Percentiles rank a stretch among this genome's conserved stretches.
phyloP scores from a whole-genome alignment of 2,113 vertebrate species.

The Carettochelys insculpta region DNA sequence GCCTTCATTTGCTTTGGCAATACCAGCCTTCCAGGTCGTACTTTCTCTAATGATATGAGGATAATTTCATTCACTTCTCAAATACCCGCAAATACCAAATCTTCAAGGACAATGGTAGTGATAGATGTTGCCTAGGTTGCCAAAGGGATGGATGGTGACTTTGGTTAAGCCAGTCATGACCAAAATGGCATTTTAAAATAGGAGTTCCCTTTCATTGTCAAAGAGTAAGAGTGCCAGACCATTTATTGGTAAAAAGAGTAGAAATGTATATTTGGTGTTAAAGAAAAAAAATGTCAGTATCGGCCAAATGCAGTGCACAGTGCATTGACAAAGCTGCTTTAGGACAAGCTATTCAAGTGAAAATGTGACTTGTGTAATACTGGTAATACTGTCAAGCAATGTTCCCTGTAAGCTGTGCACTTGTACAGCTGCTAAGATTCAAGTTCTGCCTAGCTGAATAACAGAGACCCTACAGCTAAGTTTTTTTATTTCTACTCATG shows the following conservation, averaged over 20 bases:
- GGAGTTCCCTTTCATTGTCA: neutral
- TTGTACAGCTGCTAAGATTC: no score
- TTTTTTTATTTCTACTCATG: no score
- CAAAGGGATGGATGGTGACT: neutral
- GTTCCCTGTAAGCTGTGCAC: no score
- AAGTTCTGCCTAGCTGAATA: no score
- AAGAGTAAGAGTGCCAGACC: neutral
- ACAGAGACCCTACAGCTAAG: no score
- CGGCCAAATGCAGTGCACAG: neutral
- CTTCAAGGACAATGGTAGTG: neutral
- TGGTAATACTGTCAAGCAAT: neutral
- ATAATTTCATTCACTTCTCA: neutral
- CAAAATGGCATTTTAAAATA: neutral
- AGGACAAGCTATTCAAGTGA: neutral
- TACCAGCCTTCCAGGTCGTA: neutral
- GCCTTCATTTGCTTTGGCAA: neutral
- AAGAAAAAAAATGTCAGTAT: neutral
- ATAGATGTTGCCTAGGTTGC: neutral
- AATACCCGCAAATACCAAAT: neutral
- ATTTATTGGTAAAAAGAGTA: neutral
- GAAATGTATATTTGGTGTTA: rapidly evolving
- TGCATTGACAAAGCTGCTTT: neutral
- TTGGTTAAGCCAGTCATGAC: neutral
- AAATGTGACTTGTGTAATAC: neutral
- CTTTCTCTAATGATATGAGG: neutral